phyloP scores from a whole-genome alignment of 2,888 invertebrate species.

The Rotaria magnacalcarata region DNA sequence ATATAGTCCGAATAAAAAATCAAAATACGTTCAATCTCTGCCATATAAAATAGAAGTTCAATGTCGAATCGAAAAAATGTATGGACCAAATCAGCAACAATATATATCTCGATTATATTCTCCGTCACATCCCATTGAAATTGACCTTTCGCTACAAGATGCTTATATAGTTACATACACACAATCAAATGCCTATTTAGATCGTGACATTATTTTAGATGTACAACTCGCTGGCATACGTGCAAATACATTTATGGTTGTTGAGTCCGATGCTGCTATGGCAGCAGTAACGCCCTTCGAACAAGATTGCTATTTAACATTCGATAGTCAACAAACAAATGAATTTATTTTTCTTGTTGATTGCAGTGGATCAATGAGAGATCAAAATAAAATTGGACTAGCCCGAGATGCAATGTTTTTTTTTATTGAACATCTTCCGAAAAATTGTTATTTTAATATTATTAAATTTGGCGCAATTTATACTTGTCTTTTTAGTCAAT shows the following conservation, averaged over 20 bases:
- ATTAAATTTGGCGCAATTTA: neutral
- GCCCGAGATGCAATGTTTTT: neutral
- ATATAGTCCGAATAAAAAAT: neutral
- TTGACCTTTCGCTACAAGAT: neutral
- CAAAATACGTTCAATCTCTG: neutral
- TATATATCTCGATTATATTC: neutral
- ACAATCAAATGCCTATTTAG: neutral
- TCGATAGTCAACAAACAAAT: neutral
- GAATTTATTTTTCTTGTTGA: constrained; percentile 22
- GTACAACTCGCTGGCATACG: neutral
- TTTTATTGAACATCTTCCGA: neutral
- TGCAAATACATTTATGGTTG: neutral
- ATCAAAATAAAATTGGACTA: constrained; percentile 24
- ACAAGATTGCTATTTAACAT: neutral
- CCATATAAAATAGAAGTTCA: neutral
- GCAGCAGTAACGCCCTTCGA: constrained; percentile 6
- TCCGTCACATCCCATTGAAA: neutral
- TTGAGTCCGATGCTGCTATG: neutral
- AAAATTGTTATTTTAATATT: neutral
- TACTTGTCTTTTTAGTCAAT: neutral
- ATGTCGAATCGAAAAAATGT: neutral
- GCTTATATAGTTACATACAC: neutral
- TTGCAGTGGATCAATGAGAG: constrained; percentile 8
- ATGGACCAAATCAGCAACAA: neutral
- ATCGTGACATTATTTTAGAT: constrained; percentile 4